Evolutionary conservation across 2,113 vertebrate genomes (phyloP).

Genomic region (Hippocampus guttulatus): DNA sequence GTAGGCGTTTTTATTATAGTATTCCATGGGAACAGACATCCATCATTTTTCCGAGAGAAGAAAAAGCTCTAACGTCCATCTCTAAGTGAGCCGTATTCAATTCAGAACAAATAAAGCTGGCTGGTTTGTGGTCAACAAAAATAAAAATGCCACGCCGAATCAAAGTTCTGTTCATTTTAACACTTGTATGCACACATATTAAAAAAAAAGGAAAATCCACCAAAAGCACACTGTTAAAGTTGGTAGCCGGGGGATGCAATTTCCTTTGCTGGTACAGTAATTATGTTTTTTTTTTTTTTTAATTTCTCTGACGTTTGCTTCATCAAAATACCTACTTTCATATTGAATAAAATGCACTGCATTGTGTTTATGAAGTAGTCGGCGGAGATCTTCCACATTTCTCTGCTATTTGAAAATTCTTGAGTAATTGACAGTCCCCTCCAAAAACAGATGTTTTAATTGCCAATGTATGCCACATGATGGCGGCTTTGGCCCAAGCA

Average conservation of each 20-base stretch:
- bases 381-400: neutral
- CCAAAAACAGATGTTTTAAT: neutral
- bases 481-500: neutral
- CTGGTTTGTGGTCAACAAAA: conserved; percentile 28
- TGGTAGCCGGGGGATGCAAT: neutral
- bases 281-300: neutral
- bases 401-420: neutral
- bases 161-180: neutral
- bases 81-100: conserved; percentile 43
- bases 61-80: conserved; percentile 59
- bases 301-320: neutral
- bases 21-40: conserved; percentile 79
- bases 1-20: conserved; percentile 61
- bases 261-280: neutral
- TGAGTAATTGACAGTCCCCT: neutral
- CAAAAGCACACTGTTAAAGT: conserved; percentile 4
- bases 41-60: conserved; percentile 71
- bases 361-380: neutral
- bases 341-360: neutral
- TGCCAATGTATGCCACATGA: neutral
- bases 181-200: neutral
- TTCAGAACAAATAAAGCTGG: conserved; percentile 8
- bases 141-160: neutral
- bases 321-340: neutral
- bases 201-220: conserved; percentile 25